Conservation (phyloP, 2,888 invertebrate genomes). For the Eupithecia pulchellata region DNA sequence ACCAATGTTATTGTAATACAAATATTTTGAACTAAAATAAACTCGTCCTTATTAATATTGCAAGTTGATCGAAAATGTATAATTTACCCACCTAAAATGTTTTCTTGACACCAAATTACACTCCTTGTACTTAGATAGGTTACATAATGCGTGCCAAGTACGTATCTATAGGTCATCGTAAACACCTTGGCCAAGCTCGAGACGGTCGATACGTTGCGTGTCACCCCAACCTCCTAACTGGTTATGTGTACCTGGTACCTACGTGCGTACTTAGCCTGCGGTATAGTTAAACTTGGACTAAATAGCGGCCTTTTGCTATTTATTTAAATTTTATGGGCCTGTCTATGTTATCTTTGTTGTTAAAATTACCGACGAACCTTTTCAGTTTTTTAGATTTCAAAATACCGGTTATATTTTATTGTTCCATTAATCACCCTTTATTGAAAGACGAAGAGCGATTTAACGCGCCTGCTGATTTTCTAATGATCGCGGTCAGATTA, state of each 20-base stretch:
- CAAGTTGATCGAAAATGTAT: not conserved
- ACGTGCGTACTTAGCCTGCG: slow-evolving; percentile 45
- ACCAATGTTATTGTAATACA: too few relatives aligned
- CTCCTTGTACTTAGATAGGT: not conserved
- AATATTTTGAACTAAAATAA: too few relatives aligned
- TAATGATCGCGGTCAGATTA: not conserved
- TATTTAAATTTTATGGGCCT: too few relatives aligned
- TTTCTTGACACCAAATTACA: not conserved
- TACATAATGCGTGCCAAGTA: slow-evolving; percentile 18
- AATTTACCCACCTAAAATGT: not conserved
- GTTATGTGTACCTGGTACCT: slow-evolving; percentile 77
- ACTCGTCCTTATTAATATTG: not conserved
- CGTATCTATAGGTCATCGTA: slow-evolving; percentile 23
- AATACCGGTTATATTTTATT: too few relatives aligned
- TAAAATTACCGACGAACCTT: too few relatives aligned
- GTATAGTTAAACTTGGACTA: not conserved
- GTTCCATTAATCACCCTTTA: too few relatives aligned
- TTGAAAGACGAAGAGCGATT: too few relatives aligned
- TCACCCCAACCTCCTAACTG: slow-evolving; percentile 79
- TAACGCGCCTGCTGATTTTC: too few relatives aligned
- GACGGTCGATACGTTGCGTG: slow-evolving; percentile 80
- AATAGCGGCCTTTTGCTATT: too few relatives aligned
- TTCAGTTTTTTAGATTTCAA: too few relatives aligned
- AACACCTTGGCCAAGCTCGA: slow-evolving; percentile 79
- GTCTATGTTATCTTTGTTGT: too few relatives aligned